Conservation (phyloP, 2,113 vertebrate genomes). For the Ciconia maguari region DNA sequence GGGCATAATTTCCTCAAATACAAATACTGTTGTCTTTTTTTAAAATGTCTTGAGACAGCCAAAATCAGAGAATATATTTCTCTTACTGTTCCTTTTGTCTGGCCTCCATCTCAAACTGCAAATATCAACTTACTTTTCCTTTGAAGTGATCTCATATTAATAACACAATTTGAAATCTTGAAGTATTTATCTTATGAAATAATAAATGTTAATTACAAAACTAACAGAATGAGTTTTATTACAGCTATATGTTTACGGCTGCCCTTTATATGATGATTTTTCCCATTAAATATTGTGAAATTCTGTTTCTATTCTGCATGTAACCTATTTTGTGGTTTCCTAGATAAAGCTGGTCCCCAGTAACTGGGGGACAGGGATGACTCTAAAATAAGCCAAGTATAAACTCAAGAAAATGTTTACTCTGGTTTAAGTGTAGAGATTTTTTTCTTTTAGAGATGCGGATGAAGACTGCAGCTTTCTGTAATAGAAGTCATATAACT, state of each 20-base stretch:
- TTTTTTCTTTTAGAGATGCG: background rate
- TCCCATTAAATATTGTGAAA: background rate
- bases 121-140: background rate
- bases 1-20: background rate
- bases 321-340: background rate
- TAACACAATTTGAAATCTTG: background rate
- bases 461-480: background rate
- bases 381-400: background rate
- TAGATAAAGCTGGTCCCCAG: background rate
- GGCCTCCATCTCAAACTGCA: background rate
- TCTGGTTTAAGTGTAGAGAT: background rate
- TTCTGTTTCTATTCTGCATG: background rate
- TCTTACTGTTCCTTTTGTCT: background rate
- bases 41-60: background rate
- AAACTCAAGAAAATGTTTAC: background rate
- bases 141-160: background rate
- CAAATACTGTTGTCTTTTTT: background rate
- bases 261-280: background rate
- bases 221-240: background rate
- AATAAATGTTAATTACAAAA: background rate
- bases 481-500: background rate
- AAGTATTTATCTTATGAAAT: background rate
- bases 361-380: rapidly evolving
- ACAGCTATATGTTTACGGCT: background rate
- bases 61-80: background rate